These are phyloP conservation scores for Lucilia sericata DNA, from an alignment of 1,140 invertebrate genomes.

Conservation along the genomic window DNA sequence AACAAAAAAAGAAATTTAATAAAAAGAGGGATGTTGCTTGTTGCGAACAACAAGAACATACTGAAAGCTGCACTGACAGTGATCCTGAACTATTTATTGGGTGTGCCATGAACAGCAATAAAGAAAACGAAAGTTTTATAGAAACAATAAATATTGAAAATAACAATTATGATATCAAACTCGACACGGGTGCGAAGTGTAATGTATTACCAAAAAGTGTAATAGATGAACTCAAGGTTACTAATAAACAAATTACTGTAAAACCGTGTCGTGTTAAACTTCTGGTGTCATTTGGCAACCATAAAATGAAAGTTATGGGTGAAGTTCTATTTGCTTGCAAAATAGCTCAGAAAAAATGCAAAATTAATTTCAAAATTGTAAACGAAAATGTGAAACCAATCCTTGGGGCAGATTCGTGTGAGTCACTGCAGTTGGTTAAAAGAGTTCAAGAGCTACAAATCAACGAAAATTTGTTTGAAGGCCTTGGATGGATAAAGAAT, in stretches of 20 bases:
- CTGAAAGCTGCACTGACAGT: background rate
- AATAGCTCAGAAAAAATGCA: background rate
- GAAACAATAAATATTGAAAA: background rate
- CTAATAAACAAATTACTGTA: no score
- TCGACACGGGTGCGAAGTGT: background rate
- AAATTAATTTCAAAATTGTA: no score
- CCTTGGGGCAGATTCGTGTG: no score
- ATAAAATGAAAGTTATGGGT: background rate
- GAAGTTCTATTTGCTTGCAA: background rate
- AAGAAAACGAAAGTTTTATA: background rate
- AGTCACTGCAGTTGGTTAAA: no score
- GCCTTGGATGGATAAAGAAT: background rate
- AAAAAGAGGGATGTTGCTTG: no score
- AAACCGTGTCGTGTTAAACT: no score
- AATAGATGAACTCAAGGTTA: no score
- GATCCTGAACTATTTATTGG: background rate
- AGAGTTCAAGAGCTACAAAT: no score
- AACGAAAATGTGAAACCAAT: no score
- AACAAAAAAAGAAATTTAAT: no score
- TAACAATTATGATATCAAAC: conserved; percentile 19
- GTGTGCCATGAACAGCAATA: background rate
- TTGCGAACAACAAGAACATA: no score
- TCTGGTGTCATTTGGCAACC: background rate
- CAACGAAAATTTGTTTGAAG: background rate
- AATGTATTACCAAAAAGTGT: no score